Conservation (phyloP, 2,797 vertebrate species). For the Danio tinwini region DNA sequence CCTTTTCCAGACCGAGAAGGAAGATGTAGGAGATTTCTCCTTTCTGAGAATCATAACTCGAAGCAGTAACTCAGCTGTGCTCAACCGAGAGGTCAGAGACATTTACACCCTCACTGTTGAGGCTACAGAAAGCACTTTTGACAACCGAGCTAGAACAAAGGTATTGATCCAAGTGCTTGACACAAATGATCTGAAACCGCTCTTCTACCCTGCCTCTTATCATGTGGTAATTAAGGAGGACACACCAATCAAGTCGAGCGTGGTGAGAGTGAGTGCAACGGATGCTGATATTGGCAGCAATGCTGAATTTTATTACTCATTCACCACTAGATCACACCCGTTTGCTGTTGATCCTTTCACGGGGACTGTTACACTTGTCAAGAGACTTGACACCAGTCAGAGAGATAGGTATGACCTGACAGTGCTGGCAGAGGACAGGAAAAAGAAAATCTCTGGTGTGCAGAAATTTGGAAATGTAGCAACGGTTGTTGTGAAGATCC, state of each 20-base stretch:
- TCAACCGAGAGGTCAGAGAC: constrained; percentile 93
- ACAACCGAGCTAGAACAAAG: constrained; percentile 83
- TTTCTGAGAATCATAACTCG: constrained; percentile 92
- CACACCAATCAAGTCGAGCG: constrained; percentile 79
- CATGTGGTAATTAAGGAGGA: constrained; percentile 86
- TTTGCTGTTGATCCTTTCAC: constrained; percentile 91
- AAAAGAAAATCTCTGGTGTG: constrained; percentile 88
- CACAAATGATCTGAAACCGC: constrained; percentile 94
- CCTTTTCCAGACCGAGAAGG: constrained; percentile 88
- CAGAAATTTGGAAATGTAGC: constrained; percentile 90
- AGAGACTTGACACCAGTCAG: constrained; percentile 85
- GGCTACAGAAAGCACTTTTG: constrained; percentile 82
- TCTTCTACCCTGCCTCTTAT: constrained; percentile 95
- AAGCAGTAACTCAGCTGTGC: constrained; percentile 84
- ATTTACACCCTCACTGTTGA: constrained; percentile 88
- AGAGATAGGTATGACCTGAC: constrained; percentile 84
- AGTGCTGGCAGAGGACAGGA: constrained; percentile 92
- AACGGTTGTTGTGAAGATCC: constrained; percentile 81
- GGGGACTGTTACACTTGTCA: constrained; percentile 83
- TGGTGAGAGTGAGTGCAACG: constrained; percentile 89
- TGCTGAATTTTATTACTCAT: constrained; percentile 90
- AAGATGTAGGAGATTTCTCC: constrained; percentile 90
- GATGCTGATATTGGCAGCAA: constrained; percentile 94
- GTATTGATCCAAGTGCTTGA: constrained; percentile 90
- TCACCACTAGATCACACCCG: constrained; percentile 82